phyloP scores from a whole-genome alignment of 2,797 vertebrate genomes.

The Gobionotothen gibberifrons region DNA sequence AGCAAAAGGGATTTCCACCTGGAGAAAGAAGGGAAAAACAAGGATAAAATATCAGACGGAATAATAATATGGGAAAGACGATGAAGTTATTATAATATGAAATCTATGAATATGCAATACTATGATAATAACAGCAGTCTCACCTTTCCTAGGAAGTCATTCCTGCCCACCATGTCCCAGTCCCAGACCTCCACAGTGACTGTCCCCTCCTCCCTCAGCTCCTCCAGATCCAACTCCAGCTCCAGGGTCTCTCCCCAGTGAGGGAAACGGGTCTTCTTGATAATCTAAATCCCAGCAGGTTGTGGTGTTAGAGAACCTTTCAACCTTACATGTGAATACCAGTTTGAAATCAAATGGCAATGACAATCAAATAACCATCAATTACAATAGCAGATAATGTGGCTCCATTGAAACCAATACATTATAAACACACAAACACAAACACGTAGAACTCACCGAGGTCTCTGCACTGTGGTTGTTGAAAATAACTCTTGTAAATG shows the following conservation, averaged over 20 bases:
- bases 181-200: constrained; percentile 93
- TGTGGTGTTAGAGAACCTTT: background rate
- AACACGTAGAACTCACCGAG: constrained; percentile 82
- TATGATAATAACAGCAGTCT: constrained; percentile 31
- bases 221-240: constrained; percentile 80
- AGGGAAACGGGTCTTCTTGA: constrained; percentile 94
- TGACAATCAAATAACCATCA: background rate
- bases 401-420: background rate
- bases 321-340: background rate
- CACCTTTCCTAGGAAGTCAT: constrained; percentile 93
- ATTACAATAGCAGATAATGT: background rate
- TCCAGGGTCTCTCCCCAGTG: constrained; percentile 92
- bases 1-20: constrained; percentile 89
- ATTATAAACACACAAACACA: background rate
- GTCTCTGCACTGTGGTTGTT: constrained; percentile 90
- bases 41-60: constrained; percentile 13
- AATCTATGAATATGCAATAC: background rate
- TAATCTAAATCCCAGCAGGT: constrained; percentile 80
- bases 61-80: background rate
- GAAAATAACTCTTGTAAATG: constrained; percentile 89
- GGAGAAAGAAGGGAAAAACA: constrained; percentile 44
- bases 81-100: background rate
- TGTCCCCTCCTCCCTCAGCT: constrained; percentile 67
- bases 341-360: background rate
- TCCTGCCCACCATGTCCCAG: constrained; percentile 97